Evolutionary conservation across 2,888 invertebrate species (phyloP).

Genomic region (Bembecia ichneumoniformis): DNA sequence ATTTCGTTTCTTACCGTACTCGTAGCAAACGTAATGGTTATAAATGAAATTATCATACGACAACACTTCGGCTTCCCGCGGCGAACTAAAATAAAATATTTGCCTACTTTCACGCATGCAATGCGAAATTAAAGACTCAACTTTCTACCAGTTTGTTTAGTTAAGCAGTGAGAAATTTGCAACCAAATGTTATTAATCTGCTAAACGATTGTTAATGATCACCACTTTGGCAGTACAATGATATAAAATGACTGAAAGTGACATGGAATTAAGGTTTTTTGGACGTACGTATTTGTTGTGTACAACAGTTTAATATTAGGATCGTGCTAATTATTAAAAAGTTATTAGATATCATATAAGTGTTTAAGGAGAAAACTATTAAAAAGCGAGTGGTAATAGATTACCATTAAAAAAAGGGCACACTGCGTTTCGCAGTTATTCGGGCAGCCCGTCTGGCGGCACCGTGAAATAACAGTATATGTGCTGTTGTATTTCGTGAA

Average conservation of each 20-base stretch:
- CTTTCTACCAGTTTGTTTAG: slow-evolving; percentile 6
- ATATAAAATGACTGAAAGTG: background rate
- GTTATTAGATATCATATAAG: no score
- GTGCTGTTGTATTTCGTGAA: no score
- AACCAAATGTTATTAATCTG: slow-evolving; percentile 9
- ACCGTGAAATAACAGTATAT: no score
- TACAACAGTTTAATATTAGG: no score
- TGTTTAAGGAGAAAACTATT: no score
- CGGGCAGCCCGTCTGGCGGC: no score
- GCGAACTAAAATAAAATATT: background rate
- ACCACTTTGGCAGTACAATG: background rate
- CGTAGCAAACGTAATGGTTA: no score
- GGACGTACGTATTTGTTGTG: no score
- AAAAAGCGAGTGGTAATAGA: no score
- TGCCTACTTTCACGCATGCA: background rate
- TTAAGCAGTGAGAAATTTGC: slow-evolving; percentile 8
- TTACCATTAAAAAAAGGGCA: background rate
- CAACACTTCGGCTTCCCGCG: background rate
- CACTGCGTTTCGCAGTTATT: background rate
- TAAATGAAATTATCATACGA: background rate
- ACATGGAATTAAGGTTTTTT: background rate
- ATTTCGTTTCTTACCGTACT: no score
- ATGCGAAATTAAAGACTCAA: slow-evolving; percentile 1
- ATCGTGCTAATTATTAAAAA: no score
- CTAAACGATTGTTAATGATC: slow-evolving; percentile 9